Evolutionary conservation across 2,113 vertebrate genomes (phyloP).

Genomic region (Spheniscus mendiculus): DNA sequence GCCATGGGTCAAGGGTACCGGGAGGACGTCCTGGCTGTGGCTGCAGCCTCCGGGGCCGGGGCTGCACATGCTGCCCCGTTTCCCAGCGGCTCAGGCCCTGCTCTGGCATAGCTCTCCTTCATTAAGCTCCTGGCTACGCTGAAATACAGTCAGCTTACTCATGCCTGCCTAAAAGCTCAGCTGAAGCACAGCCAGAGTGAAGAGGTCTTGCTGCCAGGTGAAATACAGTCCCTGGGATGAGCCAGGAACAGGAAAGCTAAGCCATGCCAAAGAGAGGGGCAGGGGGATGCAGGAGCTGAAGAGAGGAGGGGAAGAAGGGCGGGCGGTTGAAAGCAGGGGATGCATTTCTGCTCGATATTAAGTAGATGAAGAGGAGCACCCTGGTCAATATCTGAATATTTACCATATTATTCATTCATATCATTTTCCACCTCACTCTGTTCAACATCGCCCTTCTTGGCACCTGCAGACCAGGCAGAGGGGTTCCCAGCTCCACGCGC

Average conservation of each 20-base stretch:
- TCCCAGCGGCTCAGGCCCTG: neutral
- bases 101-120: neutral
- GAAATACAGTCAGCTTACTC: neutral
- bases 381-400: neutral
- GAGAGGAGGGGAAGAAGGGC: neutral
- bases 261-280: neutral
- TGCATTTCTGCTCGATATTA: neutral
- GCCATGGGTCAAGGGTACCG: neutral
- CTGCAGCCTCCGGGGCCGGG: neutral
- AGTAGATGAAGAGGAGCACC: neutral
- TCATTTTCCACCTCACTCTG: neutral
- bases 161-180: neutral
- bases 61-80: neutral
- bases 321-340: neutral
- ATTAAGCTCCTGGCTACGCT: neutral
- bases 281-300: neutral
- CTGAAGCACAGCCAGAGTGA: neutral
- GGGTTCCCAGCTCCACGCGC: fast-evolving
- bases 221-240: neutral
- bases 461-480: neutral
- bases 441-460: neutral
- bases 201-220: neutral
- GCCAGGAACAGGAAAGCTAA: neutral
- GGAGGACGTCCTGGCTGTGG: neutral
- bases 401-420: neutral